A percentile compares a stretch with the other conserved stretches of the same genome.
Evolutionary conservation across 53 echinoderm and acorn worm species (phyloP).

Genomic region (Astropecten irregularis): DNA sequence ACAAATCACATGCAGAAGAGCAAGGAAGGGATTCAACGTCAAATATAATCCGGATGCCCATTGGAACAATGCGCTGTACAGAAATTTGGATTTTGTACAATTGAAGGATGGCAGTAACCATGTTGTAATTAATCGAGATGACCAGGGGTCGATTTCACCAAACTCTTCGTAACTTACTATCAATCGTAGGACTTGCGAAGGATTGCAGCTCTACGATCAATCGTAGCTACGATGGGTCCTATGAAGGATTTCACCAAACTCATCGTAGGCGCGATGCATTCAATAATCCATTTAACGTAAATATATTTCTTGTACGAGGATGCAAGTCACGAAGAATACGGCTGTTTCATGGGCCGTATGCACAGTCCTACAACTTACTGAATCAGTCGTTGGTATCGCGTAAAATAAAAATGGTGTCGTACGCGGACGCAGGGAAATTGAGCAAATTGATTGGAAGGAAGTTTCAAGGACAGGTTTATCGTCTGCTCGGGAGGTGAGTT

Average conservation of each 20-base stretch:
- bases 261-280: not conserved
- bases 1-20: too few species aligned
- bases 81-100: too few species aligned
- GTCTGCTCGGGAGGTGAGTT: too few species aligned
- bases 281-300: not conserved
- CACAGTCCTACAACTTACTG: not conserved
- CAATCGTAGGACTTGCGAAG: constrained; percentile 1
- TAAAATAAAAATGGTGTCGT: not conserved
- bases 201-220: not conserved
- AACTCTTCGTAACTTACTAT: not conserved
- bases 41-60: too few species aligned
- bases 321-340: not conserved
- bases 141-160: constrained; percentile 9
- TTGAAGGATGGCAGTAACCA: too few species aligned
- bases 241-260: not conserved
- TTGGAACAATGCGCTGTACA: too few species aligned
- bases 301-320: not conserved
- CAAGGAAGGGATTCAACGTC: too few species aligned
- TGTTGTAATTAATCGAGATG: too few species aligned
- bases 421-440: not conserved
- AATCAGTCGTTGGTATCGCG: not conserved
- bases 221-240: constrained; percentile 7
- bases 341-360: not conserved
- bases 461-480: too few species aligned
- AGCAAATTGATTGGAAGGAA: not conserved